Percentiles rank a stretch among this genome's conserved stretches.
phyloP scores from a whole-genome alignment of 2,797 vertebrate genomes.

The Zenarchopterus dispar region DNA sequence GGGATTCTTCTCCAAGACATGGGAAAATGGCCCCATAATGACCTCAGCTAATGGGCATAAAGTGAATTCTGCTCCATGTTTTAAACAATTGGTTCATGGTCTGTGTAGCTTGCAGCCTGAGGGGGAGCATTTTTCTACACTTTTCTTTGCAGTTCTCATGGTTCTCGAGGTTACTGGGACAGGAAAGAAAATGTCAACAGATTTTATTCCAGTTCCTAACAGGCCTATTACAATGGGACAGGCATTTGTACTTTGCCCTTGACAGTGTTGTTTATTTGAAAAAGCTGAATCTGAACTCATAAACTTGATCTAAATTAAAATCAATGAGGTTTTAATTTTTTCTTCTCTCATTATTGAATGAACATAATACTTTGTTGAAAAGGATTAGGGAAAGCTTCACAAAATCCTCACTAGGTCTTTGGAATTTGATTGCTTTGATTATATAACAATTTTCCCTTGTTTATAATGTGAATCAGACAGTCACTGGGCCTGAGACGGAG shows the following conservation, averaged over 20 bases:
- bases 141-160: constrained; percentile 76
- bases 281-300: background rate
- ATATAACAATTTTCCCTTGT: background rate
- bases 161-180: too few relatives aligned
- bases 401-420: constrained; percentile 3
- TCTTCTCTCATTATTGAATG: constrained; percentile 1
- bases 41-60: constrained; percentile 56
- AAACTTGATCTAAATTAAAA: background rate
- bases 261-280: too few relatives aligned
- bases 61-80: constrained; percentile 57
- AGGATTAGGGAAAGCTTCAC: too few relatives aligned
- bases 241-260: too few relatives aligned
- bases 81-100: constrained; percentile 56
- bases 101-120: constrained; percentile 40
- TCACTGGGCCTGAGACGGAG: constrained; percentile 17
- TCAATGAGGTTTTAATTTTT: constrained; percentile 2
- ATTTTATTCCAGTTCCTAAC: constrained; percentile 23
- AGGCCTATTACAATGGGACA: too few relatives aligned
- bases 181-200: constrained; percentile 16
- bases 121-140: constrained; percentile 54
- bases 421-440: constrained; percentile 49
- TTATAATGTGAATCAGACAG: constrained; percentile 36
- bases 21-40: constrained; percentile 62
- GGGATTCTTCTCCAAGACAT: constrained; percentile 56
- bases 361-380: too few relatives aligned